Base-by-base conservation (phyloP, 1,140 invertebrate species). In the Drosophila suzukii region DNA sequence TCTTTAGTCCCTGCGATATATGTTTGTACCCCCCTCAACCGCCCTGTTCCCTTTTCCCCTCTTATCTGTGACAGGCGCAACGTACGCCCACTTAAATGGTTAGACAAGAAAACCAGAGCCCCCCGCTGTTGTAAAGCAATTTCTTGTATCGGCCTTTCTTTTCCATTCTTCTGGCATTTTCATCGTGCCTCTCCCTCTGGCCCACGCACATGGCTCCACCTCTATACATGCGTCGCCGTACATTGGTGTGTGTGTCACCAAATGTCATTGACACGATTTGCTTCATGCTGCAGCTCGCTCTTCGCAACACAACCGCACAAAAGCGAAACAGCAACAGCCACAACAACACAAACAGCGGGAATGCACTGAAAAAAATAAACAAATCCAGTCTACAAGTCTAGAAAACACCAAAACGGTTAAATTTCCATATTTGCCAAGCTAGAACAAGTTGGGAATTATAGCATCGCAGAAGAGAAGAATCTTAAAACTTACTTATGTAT, bases 221-320 rank as follows among this genome's bases (percentile, higher is more conserved):
- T 12, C 17, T 13, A 34, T 24, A 50, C 15, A 39, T 63, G 73
- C 70, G 30, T n/a, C 24, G 15, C 38, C 3, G 11, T 49, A 32
- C 47, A 39, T 12, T 65, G 38, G 65, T 68, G 65, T 68, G 78
- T 82, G 75, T 86, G 83, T 86, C 83, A 82, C 83, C 75, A 88
- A 86, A 86, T 86, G 83, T 86, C 83, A 86, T 86, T 86, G 83
- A 86, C 83, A 88, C 78, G 83, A 86, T 88, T 86, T 83, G 75
- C 83, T 88, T 88, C 79, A 88, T 86, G 71, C 80, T 86, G 83
- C 84, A 89, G 72, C 70, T 78, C 51, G 65, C 43, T 70, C 65
- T 20, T 71, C 67, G 51, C 32, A 44, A 70, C 65, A 71, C 51
- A 71, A 71, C 59, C 55, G 44, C 76, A 73, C 49, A 59, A 73